A percentile compares a stretch with the other conserved stretches of the same genome.
Conservation (phyloP, 2,888 invertebrate species). For the Tipula lateralis region DNA sequence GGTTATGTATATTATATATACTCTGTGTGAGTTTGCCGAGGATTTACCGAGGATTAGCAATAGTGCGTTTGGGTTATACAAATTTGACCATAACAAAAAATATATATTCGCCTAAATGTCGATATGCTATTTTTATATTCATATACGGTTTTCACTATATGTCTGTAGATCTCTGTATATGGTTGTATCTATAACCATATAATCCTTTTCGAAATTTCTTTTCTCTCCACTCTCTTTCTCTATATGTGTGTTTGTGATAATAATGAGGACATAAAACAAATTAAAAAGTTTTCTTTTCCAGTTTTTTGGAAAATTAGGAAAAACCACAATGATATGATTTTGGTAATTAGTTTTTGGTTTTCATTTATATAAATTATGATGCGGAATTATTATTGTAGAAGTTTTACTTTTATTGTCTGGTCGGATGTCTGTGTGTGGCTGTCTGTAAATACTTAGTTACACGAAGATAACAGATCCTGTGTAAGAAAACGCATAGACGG, state of each 20-base stretch:
- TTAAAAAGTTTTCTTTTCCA: neutral
- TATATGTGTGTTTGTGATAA: neutral
- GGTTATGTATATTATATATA: neutral
- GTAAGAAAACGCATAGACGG: too few species aligned
- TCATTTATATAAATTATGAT: neutral
- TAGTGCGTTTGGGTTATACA: neutral
- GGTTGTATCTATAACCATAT: neutral
- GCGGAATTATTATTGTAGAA: conserved; percentile 5
- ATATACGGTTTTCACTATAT: neutral
- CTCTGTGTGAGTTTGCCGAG: neutral
- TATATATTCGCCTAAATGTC: conserved; percentile 12
- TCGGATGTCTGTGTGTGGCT: neutral
- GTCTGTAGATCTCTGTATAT: neutral
- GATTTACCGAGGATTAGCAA: neutral
- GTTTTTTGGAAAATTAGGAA: neutral
- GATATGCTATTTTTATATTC: neutral
- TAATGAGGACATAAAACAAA: conserved; percentile 24
- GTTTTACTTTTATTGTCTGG: neutral
- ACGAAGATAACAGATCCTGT: too few species aligned
- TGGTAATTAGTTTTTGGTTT: conserved; percentile 24
- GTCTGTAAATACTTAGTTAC: too few species aligned
- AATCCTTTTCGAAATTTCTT: neutral
- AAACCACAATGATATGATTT: conserved; percentile 14
- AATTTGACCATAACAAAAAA: neutral
- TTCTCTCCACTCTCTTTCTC: neutral